Evolutionary conservation across 1,140 invertebrate species (phyloP), one percentile per base, ranked within the genome.

Genomic region (Mya arenaria): DNA sequence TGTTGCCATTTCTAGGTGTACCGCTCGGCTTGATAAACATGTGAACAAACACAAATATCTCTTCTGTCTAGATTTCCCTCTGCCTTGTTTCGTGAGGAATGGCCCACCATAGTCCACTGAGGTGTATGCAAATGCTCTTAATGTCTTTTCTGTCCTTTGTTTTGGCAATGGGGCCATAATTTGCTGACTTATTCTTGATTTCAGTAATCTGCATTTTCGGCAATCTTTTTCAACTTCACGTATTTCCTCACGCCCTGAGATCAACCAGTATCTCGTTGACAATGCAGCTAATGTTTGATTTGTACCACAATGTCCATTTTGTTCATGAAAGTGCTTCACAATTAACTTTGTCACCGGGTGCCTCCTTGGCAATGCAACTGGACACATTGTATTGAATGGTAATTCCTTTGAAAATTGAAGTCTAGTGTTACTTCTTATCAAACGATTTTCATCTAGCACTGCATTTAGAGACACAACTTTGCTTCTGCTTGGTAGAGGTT

Each of bases 151-250:
- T n/a, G n/a, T 13, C n/a, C 44, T 48, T 15, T 15, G 13, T 48
- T 13, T n/a, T 48, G 71, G 52, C 4, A 74, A 55, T 60, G 71
- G 73, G 8, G 73, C 73, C 73, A 75, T 75, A 25, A 75, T 28
- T 36, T 58, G 73, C 15, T 2, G 6, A 10, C 25, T 30, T 30
- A 48, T 10, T 63, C 36, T 37, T 4, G 8, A 19, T 65, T 63
- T 65, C 5, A 55, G 73, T 13, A 55, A 32, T 65, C 8, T 75
- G 39, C 73, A 75, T 37, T 62, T 34, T 4, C 10, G 37, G 39
- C 75, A 78, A 23, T 17, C 36, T 15, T 23, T 68, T 48, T 78
- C 62, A 28, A 63, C 34, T 37, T 19, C 8, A 17, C 44, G 19
- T 8, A 60, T 60, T 60, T 60, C 56, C 30, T 60, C 56, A 10